Conservation (phyloP, 2,888 invertebrate genomes). For the Dioctria rufipes region DNA sequence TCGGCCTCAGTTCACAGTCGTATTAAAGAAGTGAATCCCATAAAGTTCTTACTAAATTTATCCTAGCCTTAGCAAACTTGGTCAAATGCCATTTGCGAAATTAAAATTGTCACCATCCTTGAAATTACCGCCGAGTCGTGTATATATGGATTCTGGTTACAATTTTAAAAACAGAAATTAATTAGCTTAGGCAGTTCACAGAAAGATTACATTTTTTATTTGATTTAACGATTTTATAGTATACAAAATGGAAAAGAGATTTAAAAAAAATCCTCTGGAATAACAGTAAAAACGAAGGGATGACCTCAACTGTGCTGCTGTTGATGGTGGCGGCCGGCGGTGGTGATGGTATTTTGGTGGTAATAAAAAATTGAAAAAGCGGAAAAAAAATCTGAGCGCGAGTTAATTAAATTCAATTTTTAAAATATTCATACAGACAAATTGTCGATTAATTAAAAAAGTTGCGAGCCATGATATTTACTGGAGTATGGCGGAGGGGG, state of each 20-base stretch:
- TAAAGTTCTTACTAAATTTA: too few species aligned
- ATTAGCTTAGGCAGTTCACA: conserved; percentile 35
- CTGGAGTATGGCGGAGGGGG: neutral
- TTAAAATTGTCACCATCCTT: neutral
- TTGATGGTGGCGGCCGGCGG: neutral
- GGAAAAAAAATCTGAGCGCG: conserved; percentile 38
- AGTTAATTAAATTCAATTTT: conserved; percentile 57
- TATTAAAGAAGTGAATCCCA: too few species aligned
- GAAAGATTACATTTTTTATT: conserved; percentile 54
- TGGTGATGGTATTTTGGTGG: neutral
- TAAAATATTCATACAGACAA: conserved; percentile 55
- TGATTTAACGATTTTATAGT: conserved; percentile 34
- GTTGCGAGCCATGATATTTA: conserved; percentile 49
- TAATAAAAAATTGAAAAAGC: conserved; percentile 44
- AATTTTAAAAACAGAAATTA: conserved; percentile 6
- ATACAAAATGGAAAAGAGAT: conserved; percentile 26
- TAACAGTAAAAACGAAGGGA: conserved; percentile 1
- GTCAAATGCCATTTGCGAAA: conserved; percentile 7
- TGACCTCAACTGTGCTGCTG: neutral
- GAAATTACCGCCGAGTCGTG: neutral
- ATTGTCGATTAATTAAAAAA: conserved; percentile 56
- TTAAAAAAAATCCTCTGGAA: neutral
- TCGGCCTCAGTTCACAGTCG: too few species aligned
- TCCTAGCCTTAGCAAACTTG: neutral
- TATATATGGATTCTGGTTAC: neutral